These are phyloP conservation scores for Cydia fagiglandana DNA, from an alignment of 1,140 invertebrate species.

Conservation along the genomic window DNA sequence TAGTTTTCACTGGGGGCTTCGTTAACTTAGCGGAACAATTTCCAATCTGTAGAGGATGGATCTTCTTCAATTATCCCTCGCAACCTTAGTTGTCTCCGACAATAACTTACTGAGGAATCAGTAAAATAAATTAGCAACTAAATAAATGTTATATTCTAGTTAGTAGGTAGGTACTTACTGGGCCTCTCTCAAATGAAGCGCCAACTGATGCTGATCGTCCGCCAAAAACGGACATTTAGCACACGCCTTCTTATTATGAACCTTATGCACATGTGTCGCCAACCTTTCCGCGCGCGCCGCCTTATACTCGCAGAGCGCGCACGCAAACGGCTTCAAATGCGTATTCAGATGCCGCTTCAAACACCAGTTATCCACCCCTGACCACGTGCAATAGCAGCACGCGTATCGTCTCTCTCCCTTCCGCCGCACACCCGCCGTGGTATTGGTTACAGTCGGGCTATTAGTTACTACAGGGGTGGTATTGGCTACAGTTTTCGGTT, in stretches of 20 bases:
- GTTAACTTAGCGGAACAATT: too few relatives aligned
- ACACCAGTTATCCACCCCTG: slow-evolving; percentile 96
- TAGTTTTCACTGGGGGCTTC: too few relatives aligned
- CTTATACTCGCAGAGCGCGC: slow-evolving; percentile 94
- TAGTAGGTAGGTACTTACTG: slow-evolving; percentile 80
- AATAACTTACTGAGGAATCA: too few relatives aligned
- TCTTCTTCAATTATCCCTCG: too few relatives aligned
- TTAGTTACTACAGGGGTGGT: slow-evolving; percentile 8
- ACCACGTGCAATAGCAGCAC: slow-evolving; percentile 94
- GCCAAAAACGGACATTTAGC: slow-evolving; percentile 91
- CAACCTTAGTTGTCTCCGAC: too few relatives aligned
- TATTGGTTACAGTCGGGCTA: background rate
- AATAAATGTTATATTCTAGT: too few relatives aligned
- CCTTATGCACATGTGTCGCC: slow-evolving; percentile 92
- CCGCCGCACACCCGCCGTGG: slow-evolving; percentile 48
- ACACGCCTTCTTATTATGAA: slow-evolving; percentile 94
- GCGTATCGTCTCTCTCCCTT: slow-evolving; percentile 84
- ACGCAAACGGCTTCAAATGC: slow-evolving; percentile 93
- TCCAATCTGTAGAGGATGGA: too few relatives aligned
- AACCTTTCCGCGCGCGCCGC: slow-evolving; percentile 91
- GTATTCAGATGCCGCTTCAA: slow-evolving; percentile 94
- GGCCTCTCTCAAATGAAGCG: slow-evolving; percentile 86
- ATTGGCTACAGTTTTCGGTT: slow-evolving; percentile 21
- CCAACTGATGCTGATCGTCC: slow-evolving; percentile 88
- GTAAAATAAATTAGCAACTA: too few relatives aligned